Evolutionary conservation across 2,797 vertebrate genomes (phyloP).

Genomic region (Brachyalestes nurse): DNA sequence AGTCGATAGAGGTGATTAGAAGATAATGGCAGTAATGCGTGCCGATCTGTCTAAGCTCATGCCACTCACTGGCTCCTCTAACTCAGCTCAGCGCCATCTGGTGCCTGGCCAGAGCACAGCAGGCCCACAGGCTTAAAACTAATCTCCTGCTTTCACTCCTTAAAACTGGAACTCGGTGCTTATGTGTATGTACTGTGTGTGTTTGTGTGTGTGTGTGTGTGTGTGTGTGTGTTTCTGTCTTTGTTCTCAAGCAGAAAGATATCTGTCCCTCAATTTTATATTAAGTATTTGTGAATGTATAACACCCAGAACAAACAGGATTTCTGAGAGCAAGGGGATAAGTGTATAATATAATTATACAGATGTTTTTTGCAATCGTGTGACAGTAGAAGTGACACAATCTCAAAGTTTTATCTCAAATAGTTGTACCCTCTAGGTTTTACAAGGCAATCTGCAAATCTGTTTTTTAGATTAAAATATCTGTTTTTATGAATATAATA

Average conservation of each 20-base stretch:
- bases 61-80: constrained; percentile 47
- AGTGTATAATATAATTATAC: not conserved
- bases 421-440: not conserved
- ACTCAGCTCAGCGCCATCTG: constrained; percentile 67
- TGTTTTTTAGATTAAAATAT: not conserved
- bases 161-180: constrained; percentile 33
- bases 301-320: not conserved
- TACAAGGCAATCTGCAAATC: not conserved
- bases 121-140: constrained; percentile 58
- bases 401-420: not conserved
- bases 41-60: constrained; percentile 64
- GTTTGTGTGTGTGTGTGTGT: constrained; percentile 21
- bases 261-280: not conserved
- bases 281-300: not conserved
- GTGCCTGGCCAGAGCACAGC: constrained; percentile 63
- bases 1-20: constrained; percentile 72
- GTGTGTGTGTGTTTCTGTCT: not conserved
- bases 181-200: constrained; percentile 20
- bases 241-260: not conserved
- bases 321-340: not conserved
- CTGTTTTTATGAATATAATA: constrained; percentile 13
- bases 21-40: constrained; percentile 65
- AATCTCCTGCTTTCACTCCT: constrained; percentile 57
- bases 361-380: not conserved
- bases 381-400: not conserved